phyloP scores from a whole-genome alignment of 1,140 invertebrate genomes.

The Euura saliciscinereae region DNA sequence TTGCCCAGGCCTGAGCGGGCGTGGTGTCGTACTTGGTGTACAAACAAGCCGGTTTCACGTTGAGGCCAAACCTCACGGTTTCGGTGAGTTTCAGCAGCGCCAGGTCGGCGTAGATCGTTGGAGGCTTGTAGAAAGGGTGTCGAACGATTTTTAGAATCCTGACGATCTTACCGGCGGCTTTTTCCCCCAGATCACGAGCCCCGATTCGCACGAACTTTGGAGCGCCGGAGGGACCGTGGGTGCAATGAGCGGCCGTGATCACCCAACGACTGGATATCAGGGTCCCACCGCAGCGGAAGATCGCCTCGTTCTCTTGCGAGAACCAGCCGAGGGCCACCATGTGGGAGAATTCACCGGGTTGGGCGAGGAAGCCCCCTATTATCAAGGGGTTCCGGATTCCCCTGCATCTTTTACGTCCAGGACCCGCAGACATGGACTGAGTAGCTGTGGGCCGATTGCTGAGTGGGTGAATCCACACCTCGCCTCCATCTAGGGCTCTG shows the following conservation, averaged over 20 bases:
- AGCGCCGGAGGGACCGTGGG: slow-evolving; percentile 38
- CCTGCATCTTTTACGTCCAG: background rate
- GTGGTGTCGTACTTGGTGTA: slow-evolving; percentile 46
- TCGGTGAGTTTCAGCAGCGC: slow-evolving; percentile 46
- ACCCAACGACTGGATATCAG: slow-evolving; percentile 62
- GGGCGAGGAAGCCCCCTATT: slow-evolving; percentile 41
- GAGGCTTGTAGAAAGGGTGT: slow-evolving; percentile 57
- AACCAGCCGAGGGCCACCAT: slow-evolving; percentile 47
- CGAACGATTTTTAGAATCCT: slow-evolving; percentile 49
- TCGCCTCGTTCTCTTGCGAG: slow-evolving; percentile 18
- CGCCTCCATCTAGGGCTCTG: background rate
- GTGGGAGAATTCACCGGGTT: slow-evolving; percentile 47
- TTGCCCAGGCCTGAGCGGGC: slow-evolving; percentile 51
- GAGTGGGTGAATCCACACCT: no score
- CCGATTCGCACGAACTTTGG: slow-evolving; percentile 23
- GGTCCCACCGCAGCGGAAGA: slow-evolving; percentile 60
- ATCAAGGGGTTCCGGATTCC: slow-evolving; percentile 35
- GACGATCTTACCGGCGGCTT: slow-evolving; percentile 14
- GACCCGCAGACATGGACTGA: no score
- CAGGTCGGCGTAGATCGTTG: slow-evolving; percentile 57
- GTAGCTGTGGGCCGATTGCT: no score
- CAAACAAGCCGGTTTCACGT: slow-evolving; percentile 65
- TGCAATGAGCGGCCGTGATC: slow-evolving; percentile 66
- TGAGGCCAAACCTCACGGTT: slow-evolving; percentile 48
- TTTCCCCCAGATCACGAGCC: slow-evolving; percentile 14